phyloP scores from a whole-genome alignment of 2,888 invertebrate genomes.

The Lissonota sp. region DNA sequence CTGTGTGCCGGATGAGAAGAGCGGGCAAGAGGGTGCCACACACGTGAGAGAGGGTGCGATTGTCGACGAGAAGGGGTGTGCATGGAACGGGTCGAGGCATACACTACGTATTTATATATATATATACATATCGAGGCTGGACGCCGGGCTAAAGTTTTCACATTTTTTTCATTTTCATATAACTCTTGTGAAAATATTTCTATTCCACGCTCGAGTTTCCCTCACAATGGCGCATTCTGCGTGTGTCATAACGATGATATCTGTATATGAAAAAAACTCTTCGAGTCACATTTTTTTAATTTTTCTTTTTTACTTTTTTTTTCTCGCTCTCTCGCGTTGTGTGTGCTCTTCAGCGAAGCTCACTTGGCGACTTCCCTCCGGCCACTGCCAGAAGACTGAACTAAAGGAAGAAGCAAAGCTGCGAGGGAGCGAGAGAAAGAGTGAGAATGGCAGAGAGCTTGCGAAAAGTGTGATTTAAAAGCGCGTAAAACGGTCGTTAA shows the following conservation, averaged over 20 bases:
- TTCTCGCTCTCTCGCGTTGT: constrained; percentile 49
- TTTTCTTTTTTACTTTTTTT: constrained; percentile 39
- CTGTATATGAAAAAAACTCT: not conserved
- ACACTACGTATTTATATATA: constrained; percentile 39
- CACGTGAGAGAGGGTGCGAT: constrained; percentile 53
- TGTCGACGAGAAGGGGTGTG: constrained; percentile 62
- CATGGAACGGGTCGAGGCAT: constrained; percentile 56
- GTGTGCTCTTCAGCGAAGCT: constrained; percentile 48
- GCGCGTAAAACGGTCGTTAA: constrained; percentile 83
- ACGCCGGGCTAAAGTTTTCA: constrained; percentile 78
- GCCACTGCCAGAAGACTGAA: constrained; percentile 47
- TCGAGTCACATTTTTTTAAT: constrained; percentile 3
- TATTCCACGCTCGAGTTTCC: constrained; percentile 72
- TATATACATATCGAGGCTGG: constrained; percentile 36
- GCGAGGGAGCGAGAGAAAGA: not conserved
- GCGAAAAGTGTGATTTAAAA: constrained; percentile 82
- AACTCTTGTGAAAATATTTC: constrained; percentile 82
- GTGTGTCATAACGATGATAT: constrained; percentile 49
- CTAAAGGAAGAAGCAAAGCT: constrained; percentile 42
- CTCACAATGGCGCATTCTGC: constrained; percentile 63
- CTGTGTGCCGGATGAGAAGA: constrained; percentile 59
- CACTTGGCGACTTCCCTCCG: constrained; percentile 60
- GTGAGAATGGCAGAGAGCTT: constrained; percentile 17
- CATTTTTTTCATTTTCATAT: constrained; percentile 80
- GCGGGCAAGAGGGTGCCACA: constrained; percentile 46